Conservation (phyloP, 2,888 invertebrate species). For the Limnephilus marmoratus region DNA sequence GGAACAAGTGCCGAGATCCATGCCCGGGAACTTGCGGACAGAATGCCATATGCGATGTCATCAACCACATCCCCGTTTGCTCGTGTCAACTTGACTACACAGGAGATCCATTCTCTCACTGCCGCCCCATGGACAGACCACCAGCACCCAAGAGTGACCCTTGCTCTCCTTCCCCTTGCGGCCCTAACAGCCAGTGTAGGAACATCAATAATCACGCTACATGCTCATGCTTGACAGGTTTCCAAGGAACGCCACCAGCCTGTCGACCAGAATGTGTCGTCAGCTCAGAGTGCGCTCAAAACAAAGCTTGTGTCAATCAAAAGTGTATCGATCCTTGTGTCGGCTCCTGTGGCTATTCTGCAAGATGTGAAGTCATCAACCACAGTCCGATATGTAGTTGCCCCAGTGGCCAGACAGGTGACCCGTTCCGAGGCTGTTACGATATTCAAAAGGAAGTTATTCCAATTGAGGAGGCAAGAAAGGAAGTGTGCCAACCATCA, state of each 20-base stretch:
- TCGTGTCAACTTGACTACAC: conserved; percentile 81
- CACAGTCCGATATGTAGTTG: conserved; percentile 93
- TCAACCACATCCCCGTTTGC: conserved; percentile 86
- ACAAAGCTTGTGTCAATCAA: conserved; percentile 88
- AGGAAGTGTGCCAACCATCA: conserved; percentile 84
- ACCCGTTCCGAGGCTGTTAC: conserved; percentile 87
- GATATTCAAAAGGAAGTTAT: conserved; percentile 74
- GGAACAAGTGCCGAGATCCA: conserved; percentile 84
- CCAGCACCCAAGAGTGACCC: conserved; percentile 78
- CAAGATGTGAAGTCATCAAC: conserved; percentile 88
- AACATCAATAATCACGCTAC: conserved; percentile 87
- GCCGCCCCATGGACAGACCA: conserved; percentile 71
- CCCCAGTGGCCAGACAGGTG: conserved; percentile 85
- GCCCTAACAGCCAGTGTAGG: conserved; percentile 87
- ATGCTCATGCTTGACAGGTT: conserved; percentile 87
- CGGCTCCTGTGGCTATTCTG: conserved; percentile 87
- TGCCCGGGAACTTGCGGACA: conserved; percentile 85
- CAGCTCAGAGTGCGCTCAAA: conserved; percentile 89
- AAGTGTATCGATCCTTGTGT: conserved; percentile 91
- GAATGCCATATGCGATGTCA: conserved; percentile 83
- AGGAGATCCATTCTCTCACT: conserved; percentile 84
- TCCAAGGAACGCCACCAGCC: conserved; percentile 87
- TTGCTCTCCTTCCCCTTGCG: conserved; percentile 87
- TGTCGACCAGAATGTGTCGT: conserved; percentile 91
- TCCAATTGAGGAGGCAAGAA: conserved; percentile 70